Base-by-base conservation (phyloP, 2,797 vertebrate species). In the Amblyraja radiata region DNA sequence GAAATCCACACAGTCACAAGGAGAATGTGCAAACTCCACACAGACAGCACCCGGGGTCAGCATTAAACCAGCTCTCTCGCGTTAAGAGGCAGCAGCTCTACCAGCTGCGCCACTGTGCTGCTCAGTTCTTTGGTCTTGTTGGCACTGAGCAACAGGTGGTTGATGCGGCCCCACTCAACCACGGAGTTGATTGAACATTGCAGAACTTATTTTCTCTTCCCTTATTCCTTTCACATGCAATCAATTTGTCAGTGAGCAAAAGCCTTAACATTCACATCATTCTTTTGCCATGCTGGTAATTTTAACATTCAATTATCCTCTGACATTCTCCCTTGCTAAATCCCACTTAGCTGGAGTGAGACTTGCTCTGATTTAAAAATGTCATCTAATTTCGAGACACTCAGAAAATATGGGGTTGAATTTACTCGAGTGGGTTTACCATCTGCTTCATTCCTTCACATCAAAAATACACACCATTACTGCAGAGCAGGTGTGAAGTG, bases 291-390 rank as follows among this genome's bases (percentile, higher is more conserved):
- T 36, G 63, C 63, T 68, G n/a, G n/a, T 36, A 16, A 88, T 88
- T 14, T 32, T 65, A 14, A 65, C 7, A 36, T 88, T 68, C 8
- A 88, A 36, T 18, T 68, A 65, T 88, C 36, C 84, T 68, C 6
- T 36, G 16, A 36, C 32, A 23, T n/a, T 25, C n/a, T 36, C 16
- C 16, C 61, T 32, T 68, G 63, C 2, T 21, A 88, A 88, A 6
- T 88, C 84, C n/a, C 63, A 36, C 32, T 88, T 88, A 32, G 65
- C 61, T 88, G n/a, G n/a, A 88, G n/a, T 88, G n/a, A 65, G n/a
- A 68, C n/a, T 88, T 88, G 14, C n/a, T 88, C 36, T 9, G 84
- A 88, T 88, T 68, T 68, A 18, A 68, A 68, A 68, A 68, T 68
- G 16, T 36, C 63, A 88, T 32, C 84, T 61, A 28, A 54, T 83